These are phyloP conservation scores for Ploceus nigricollis DNA, from an alignment of 2,113 vertebrate genomes.

Conservation along the genomic window DNA sequence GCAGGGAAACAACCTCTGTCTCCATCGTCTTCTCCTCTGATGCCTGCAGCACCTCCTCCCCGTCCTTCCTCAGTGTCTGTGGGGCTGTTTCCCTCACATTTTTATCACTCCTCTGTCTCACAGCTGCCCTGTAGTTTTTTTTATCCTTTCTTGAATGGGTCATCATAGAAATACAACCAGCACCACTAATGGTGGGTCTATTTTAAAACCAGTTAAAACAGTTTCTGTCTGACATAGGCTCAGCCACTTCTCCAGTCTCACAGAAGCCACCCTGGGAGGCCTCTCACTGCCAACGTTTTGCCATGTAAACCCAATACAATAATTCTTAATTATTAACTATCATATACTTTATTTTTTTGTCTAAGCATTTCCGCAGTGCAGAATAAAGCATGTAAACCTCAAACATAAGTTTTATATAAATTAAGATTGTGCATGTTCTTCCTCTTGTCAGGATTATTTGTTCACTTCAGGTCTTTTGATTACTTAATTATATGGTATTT, in stretches of 20 bases:
- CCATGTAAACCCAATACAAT: not conserved
- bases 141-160: not conserved
- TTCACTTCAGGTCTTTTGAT: not conserved
- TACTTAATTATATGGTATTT: not conserved
- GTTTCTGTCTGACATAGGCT: not conserved
- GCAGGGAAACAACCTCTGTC: not conserved
- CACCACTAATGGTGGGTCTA: accelerated
- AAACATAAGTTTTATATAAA: not conserved
- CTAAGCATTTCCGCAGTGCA: not conserved
- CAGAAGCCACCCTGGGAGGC: not conserved
- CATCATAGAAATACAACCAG: not conserved
- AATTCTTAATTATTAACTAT: not conserved
- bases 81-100: not conserved
- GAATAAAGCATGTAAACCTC: not conserved
- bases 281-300: not conserved
- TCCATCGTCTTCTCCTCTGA: not conserved
- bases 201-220: not conserved
- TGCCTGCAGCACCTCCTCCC: not conserved
- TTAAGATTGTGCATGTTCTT: not conserved
- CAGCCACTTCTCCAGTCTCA: not conserved
- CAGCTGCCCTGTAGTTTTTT: not conserved
- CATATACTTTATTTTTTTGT: not conserved
- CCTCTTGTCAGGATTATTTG: not conserved
- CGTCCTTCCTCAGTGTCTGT: not conserved
- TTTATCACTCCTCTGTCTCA: not conserved